These are phyloP conservation scores for Zaprionus inermis DNA, from an alignment of 1,140 invertebrate species.

Conservation along the genomic window DNA sequence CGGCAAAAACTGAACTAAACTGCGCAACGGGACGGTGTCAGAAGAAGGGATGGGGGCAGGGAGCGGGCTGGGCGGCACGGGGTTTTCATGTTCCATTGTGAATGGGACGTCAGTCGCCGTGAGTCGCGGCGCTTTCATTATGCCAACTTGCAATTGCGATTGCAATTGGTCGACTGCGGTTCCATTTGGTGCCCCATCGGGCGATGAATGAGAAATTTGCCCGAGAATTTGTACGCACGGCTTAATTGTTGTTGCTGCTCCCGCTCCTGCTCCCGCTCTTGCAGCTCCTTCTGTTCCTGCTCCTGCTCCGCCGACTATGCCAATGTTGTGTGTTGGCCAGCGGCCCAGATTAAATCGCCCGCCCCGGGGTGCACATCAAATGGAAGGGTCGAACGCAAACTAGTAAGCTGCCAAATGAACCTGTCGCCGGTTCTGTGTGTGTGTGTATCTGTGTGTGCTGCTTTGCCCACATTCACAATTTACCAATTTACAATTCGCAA, in stretches of 20 bases:
- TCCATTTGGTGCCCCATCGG: constrained; percentile 7
- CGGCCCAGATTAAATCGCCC: constrained; percentile 47
- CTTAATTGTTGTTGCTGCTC: constrained; percentile 59
- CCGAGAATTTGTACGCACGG: constrained; percentile 67
- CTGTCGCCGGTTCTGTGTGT: constrained; percentile 5
- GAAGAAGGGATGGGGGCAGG: not conserved
- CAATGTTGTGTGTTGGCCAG: constrained; percentile 45
- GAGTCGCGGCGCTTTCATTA: constrained; percentile 49
- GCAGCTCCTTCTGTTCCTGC: constrained; percentile 15
- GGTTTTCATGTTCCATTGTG: constrained; percentile 27
- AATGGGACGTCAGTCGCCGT: constrained; percentile 47
- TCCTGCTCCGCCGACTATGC: constrained; percentile 49
- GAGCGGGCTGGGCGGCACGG: not conserved
- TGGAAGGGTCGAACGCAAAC: constrained; percentile 38
- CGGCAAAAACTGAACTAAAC: not conserved
- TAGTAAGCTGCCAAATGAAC: constrained; percentile 60
- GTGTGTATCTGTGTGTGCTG: not conserved
- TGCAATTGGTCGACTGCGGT: constrained; percentile 55
- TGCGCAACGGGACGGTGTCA: not conserved
- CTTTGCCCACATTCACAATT: constrained; percentile 3
- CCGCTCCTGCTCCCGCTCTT: constrained; percentile 15
- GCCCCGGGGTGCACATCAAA: constrained; percentile 20
- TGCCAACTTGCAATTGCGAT: constrained; percentile 34
- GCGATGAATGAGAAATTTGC: constrained; percentile 73
- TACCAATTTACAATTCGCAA: not conserved